phyloP scores from a whole-genome alignment of 2,888 invertebrate species.

The Sycophila texana region DNA sequence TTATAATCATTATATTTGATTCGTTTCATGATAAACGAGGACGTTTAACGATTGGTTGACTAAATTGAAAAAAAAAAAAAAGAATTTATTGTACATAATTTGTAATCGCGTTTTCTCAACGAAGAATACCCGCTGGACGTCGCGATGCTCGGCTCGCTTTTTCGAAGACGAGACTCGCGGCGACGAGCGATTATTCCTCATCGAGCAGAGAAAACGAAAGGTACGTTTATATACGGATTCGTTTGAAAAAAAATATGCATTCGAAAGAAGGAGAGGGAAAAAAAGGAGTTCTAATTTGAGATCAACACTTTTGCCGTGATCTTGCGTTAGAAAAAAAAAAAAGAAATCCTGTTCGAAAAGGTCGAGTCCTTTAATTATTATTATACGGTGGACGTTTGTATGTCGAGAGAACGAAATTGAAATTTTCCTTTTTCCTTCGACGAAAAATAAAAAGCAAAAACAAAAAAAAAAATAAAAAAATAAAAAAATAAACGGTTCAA shows the following conservation, averaged over 20 bases:
- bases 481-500: conserved; percentile 18
- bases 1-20: conserved; percentile 1
- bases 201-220: conserved; percentile 4
- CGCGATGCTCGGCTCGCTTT: not conserved
- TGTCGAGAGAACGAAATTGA: conserved; percentile 8
- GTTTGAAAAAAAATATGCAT: conserved; percentile 34
- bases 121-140: not conserved
- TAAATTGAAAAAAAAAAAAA: conserved; percentile 20
- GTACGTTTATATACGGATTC: conserved; percentile 37
- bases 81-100: conserved; percentile 52
- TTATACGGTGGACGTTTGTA: conserved; percentile 25
- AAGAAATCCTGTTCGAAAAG: conserved; percentile 14
- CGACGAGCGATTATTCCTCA: not conserved
- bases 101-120: conserved; percentile 16
- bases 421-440: no score
- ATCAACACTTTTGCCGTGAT: conserved; percentile 33
- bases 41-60: conserved; percentile 47
- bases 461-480: conserved; percentile 10
- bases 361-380: conserved; percentile 23
- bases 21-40: conserved; percentile 18
- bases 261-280: conserved; percentile 18
- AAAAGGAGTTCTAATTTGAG: conserved; percentile 29
- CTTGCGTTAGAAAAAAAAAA: conserved; percentile 25
- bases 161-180: conserved; percentile 10
- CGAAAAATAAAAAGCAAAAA: conserved; percentile 6